Evolutionary conservation across 1,140 invertebrate species (phyloP).

Genomic region (Drosophila prosaltans): DNA sequence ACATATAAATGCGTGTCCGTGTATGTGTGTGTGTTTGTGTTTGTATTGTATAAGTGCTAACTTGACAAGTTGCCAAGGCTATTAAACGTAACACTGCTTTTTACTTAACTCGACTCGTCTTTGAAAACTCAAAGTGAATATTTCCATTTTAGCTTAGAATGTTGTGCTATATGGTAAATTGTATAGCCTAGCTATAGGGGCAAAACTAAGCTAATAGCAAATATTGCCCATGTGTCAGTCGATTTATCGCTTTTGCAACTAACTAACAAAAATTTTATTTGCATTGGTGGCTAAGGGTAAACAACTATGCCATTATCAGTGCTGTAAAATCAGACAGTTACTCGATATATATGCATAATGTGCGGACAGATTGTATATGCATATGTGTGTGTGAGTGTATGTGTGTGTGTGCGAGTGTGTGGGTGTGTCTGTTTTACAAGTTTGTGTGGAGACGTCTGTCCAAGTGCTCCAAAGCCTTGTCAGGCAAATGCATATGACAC

Average conservation of each 20-base stretch:
- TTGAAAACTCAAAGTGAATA: neutral
- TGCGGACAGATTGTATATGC: slow-evolving; percentile 7
- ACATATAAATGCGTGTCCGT: neutral
- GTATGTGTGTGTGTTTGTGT: neutral
- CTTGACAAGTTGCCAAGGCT: slow-evolving; percentile 44
- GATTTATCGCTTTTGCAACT: slow-evolving; percentile 11
- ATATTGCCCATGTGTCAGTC: slow-evolving; percentile 1
- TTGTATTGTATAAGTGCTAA: slow-evolving; percentile 16
- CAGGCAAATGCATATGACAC: slow-evolving; percentile 74
- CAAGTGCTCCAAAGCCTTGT: slow-evolving; percentile 53
- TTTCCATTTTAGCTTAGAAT: neutral
- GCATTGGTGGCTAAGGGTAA: slow-evolving; percentile 18
- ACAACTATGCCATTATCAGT: slow-evolving; percentile 48
- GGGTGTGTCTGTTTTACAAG: slow-evolving; percentile 19
- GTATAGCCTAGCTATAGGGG: slow-evolving; percentile 34
- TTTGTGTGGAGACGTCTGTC: slow-evolving; percentile 27
- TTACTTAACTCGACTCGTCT: slow-evolving; percentile 3
- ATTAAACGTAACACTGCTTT: slow-evolving; percentile 24
- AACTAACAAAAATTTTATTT: slow-evolving; percentile 46
- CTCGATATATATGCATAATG: slow-evolving; percentile 58
- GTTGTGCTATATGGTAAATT: slow-evolving; percentile 12
- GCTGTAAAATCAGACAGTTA: slow-evolving; percentile 64
- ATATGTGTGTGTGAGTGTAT: neutral
- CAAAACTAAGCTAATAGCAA: slow-evolving; percentile 1
- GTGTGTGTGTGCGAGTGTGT: neutral